These are phyloP conservation scores for Bombus superbus DNA, from an alignment of 1,140 invertebrate genomes.

Conservation along the genomic window DNA sequence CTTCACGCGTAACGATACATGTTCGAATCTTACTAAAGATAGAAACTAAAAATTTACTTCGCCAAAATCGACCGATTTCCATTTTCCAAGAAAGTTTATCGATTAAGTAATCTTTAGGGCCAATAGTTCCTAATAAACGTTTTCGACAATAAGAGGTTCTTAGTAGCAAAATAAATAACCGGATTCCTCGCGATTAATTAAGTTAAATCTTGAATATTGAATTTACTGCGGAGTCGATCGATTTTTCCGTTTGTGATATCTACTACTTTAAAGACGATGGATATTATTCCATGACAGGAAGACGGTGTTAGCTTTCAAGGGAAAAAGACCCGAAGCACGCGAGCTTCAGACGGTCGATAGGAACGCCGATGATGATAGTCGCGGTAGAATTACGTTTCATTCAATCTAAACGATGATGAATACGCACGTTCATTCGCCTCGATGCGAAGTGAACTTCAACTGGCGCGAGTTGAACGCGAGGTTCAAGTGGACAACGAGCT, in stretches of 20 bases:
- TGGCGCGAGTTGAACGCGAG: conserved; percentile 17
- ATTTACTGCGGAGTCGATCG: not conserved
- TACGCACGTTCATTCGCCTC: conserved; percentile 50
- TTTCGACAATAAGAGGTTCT: no score
- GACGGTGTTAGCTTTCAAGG: conserved; percentile 14
- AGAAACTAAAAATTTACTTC: not conserved
- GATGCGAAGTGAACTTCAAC: conserved; percentile 48
- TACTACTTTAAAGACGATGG: no score
- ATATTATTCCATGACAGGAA: not conserved
- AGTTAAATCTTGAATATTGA: no score
- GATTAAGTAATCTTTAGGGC: no score
- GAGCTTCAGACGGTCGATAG: conserved; percentile 23
- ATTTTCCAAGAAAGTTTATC: no score
- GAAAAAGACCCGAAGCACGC: no score
- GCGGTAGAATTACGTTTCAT: conserved; percentile 46
- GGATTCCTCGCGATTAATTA: no score
- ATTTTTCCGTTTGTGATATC: not conserved
- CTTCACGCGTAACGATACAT: no score
- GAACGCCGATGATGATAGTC: conserved; percentile 18
- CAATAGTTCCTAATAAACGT: no score
- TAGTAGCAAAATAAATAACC: no score
- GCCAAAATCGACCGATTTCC: not conserved
- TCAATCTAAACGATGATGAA: conserved; percentile 54
- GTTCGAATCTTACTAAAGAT: no score
- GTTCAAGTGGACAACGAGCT: conserved; percentile 56